These are phyloP conservation scores for Ciconia nigra DNA, from an alignment of 2,797 vertebrate genomes.

Conservation along the genomic window DNA sequence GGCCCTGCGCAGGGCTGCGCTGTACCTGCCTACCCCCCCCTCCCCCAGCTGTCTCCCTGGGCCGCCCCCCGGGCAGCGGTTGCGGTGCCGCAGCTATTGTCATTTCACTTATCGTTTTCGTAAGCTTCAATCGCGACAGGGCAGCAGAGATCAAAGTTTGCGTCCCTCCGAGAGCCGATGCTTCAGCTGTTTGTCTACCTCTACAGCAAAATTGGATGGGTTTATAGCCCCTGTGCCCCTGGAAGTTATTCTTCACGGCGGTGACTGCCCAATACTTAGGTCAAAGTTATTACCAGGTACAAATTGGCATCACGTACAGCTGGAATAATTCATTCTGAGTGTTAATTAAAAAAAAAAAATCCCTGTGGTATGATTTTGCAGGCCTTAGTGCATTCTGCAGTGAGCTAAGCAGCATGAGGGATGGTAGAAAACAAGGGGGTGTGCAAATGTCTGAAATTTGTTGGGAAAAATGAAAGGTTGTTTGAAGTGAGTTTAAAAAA, in stretches of 20 bases:
- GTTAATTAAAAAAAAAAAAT: neutral
- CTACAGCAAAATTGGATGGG: fast-evolving
- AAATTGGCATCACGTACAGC: neutral
- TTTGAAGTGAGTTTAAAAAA: slow-evolving; percentile 35
- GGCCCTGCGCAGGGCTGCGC: fast-evolving
- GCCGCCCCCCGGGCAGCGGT: fast-evolving
- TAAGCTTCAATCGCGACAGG: neutral
- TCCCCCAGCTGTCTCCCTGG: fast-evolving
- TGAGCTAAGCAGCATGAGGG: neutral
- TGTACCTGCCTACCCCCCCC: no score
- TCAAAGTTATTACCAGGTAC: neutral
- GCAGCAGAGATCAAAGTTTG: neutral
- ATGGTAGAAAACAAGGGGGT: neutral
- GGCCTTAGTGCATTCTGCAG: neutral
- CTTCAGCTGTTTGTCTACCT: neutral
- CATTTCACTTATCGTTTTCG: fast-evolving
- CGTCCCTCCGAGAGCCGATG: fast-evolving
- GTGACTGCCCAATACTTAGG: neutral
- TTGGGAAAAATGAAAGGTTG: neutral
- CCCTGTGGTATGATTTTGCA: neutral
- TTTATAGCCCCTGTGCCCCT: neutral
- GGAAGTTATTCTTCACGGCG: neutral
- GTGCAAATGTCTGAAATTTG: neutral
- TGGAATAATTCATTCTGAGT: neutral
- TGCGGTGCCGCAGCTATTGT: fast-evolving